Evolutionary conservation across 2,888 invertebrate genomes (phyloP).

Genomic region (Unio delphinus): DNA sequence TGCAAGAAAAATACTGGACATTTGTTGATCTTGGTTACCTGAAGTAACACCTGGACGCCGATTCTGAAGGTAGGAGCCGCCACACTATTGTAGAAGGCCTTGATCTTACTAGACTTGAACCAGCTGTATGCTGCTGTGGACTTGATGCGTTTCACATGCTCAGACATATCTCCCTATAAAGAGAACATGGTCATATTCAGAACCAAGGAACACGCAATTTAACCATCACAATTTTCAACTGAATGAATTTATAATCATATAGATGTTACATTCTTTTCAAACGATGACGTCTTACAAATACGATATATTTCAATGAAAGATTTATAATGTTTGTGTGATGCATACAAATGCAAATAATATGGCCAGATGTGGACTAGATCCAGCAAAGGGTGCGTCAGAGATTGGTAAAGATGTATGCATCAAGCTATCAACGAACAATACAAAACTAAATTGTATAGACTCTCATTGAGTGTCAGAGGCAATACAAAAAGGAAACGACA

Average conservation of each 20-base stretch:
- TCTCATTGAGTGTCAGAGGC: background rate
- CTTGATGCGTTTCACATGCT: conserved; percentile 47
- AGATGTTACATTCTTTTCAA: no score
- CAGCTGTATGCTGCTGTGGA: conserved; percentile 77
- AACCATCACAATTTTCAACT: background rate
- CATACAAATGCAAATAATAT: no score
- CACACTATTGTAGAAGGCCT: conserved; percentile 86
- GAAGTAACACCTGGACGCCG: conserved; percentile 87
- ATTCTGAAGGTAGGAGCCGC: conserved; percentile 70
- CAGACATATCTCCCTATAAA: conserved; percentile 52
- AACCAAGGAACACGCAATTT: background rate
- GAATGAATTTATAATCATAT: no score
- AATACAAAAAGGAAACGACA: background rate
- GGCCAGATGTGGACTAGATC: no score
- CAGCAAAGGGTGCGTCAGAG: background rate
- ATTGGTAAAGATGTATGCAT: background rate
- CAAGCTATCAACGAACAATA: background rate
- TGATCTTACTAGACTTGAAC: conserved; percentile 86
- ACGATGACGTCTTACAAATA: no score
- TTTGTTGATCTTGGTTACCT: conserved; percentile 74
- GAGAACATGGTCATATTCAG: background rate
- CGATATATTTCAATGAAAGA: no score
- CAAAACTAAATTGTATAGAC: background rate
- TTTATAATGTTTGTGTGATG: no score
- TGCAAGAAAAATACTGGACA: background rate